Evolutionary conservation across 2,888 invertebrate genomes (phyloP).

Genomic region (Trichopoda pennipes): DNA sequence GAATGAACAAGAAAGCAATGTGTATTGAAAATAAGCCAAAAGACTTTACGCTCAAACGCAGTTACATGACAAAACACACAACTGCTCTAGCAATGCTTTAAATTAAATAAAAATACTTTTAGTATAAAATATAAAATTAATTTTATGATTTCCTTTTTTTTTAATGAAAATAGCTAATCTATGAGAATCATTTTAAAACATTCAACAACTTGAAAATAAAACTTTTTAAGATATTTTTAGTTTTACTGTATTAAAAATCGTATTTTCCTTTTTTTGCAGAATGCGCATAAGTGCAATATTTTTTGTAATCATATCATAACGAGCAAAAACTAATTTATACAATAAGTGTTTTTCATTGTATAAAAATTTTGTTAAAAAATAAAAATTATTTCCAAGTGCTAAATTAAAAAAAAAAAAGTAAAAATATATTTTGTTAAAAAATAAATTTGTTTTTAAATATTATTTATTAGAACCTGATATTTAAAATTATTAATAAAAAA

Average conservation of each 20-base stretch:
- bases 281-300: conserved; percentile 59
- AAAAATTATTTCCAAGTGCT: not conserved
- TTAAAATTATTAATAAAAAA: conserved; percentile 15
- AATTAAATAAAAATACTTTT: conserved; percentile 4
- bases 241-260: not conserved
- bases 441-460: conserved; percentile 10
- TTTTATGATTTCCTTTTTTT: conserved; percentile 34
- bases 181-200: not conserved
- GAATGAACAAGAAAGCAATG: not conserved
- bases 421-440: not conserved
- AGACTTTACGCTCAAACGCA: not conserved
- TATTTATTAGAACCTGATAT: conserved; percentile 14
- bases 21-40: conserved; percentile 20
- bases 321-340: conserved; percentile 2
- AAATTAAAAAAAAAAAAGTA: conserved; percentile 2
- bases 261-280: conserved; percentile 51
- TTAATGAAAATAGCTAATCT: not conserved
- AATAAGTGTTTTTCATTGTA: conserved; percentile 6
- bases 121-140: conserved; percentile 13
- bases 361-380: not conserved
- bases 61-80: not conserved
- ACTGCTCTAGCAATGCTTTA: conserved; percentile 24
- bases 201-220: not conserved
- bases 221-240: no score
- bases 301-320: conserved; percentile 29